Conservation (phyloP, 1,140 invertebrate genomes). For the Phymorhynchus buccinoides region DNA sequence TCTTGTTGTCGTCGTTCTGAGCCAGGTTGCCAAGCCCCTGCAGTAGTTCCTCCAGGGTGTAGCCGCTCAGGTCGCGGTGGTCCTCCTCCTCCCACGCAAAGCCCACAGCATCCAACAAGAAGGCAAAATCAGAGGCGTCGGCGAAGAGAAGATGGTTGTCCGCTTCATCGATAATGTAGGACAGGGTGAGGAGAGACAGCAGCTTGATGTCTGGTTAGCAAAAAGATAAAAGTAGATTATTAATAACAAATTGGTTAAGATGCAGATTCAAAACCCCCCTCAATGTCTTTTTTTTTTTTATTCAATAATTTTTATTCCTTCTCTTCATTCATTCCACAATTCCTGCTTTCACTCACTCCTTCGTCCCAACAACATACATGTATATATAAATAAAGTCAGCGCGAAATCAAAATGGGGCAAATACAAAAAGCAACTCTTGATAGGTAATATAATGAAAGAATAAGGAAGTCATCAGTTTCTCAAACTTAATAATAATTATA, state of each 20-base stretch:
- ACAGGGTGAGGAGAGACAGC: slow-evolving; percentile 46
- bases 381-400: too few species aligned
- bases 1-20: slow-evolving; percentile 53
- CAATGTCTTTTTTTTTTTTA: too few species aligned
- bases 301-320: too few species aligned
- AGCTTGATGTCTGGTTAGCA: slow-evolving; percentile 46
- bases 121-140: slow-evolving; percentile 46
- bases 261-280: too few species aligned
- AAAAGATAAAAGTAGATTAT: not conserved
- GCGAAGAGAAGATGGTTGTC: slow-evolving; percentile 48
- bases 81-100: slow-evolving; percentile 41
- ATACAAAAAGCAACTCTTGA: too few species aligned
- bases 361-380: too few species aligned
- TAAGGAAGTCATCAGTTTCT: too few species aligned
- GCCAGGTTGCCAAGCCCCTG: slow-evolving; percentile 51
- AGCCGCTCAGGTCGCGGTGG: slow-evolving; percentile 4
- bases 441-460: too few species aligned
- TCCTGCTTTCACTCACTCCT: too few species aligned
- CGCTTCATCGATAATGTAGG: slow-evolving; percentile 55
- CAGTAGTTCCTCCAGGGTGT: slow-evolving; percentile 47
- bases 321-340: too few species aligned
- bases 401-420: too few species aligned
- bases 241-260: not conserved
- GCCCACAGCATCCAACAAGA: slow-evolving; percentile 44
- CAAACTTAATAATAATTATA: too few species aligned